Conservation (phyloP, 1,140 invertebrate genomes). For the Thaumetopoea pityocampa region DNA sequence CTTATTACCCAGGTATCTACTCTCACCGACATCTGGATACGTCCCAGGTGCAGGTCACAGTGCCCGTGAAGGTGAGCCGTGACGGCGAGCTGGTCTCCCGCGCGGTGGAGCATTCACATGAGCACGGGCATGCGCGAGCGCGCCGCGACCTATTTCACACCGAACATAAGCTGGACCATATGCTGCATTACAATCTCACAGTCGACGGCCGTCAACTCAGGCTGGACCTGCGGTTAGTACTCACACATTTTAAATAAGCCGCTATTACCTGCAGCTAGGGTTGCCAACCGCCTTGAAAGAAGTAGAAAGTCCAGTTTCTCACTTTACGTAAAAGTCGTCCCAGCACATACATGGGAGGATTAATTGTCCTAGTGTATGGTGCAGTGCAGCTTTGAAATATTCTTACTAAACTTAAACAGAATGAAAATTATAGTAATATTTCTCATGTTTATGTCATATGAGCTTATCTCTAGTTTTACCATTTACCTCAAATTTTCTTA, state of each 20-base stretch:
- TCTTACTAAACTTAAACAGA: too few species aligned
- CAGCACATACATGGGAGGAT: too few species aligned
- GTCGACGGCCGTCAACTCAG: conserved; percentile 53
- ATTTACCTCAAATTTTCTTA: too few species aligned
- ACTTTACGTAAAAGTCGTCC: too few species aligned
- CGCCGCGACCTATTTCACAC: conserved; percentile 44
- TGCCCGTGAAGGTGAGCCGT: conserved; percentile 52
- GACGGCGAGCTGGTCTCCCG: conserved; percentile 53
- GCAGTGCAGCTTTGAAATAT: too few species aligned
- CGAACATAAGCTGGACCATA: conserved; percentile 45
- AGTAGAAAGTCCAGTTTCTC: too few species aligned
- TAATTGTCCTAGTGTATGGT: too few species aligned
- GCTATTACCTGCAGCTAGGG: too few species aligned
- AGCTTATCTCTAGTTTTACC: too few species aligned
- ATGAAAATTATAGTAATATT: too few species aligned
- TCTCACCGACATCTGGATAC: conserved; percentile 61
- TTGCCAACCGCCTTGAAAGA: too few species aligned
- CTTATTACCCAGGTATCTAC: conserved; percentile 57
- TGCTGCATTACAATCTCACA: conserved; percentile 60
- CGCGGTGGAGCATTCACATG: conserved; percentile 47
- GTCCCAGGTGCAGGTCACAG: conserved; percentile 51
- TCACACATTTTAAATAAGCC: not conserved
- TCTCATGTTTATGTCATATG: too few species aligned
- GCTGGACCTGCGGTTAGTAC: conserved; percentile 56
- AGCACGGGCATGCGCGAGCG: conserved; percentile 55